phyloP scores from a whole-genome alignment of 1,140 invertebrate genomes.

The Drosophila cardini region DNA sequence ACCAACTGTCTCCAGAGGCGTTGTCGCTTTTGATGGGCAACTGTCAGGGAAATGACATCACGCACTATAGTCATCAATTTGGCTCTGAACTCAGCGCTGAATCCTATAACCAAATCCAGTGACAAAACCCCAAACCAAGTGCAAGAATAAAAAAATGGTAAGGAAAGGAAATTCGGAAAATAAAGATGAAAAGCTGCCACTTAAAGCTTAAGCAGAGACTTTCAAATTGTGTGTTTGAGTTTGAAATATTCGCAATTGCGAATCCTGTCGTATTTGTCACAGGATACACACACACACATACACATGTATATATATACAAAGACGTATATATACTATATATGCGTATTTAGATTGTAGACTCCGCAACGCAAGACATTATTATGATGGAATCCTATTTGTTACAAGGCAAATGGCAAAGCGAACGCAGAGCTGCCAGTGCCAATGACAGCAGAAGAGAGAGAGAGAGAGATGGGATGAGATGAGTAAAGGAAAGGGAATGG shows the following conservation, averaged over 20 bases:
- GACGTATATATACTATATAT: constrained; percentile 15
- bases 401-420: constrained; percentile 71
- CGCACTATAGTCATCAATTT: constrained; percentile 83
- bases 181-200: constrained; percentile 44
- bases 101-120: constrained; percentile 64
- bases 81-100: constrained; percentile 21
- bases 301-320: constrained; percentile 23
- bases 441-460: constrained; percentile 70
- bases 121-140: constrained; percentile 17
- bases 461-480: constrained; percentile 27
- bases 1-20: constrained; percentile 11
- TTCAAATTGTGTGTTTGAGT: constrained; percentile 68
- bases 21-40: constrained; percentile 61
- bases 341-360: constrained; percentile 44
- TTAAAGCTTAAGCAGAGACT: constrained; percentile 62
- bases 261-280: constrained; percentile 81
- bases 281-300: constrained; percentile 60
- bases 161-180: constrained; percentile 22
- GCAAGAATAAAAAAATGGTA: constrained; percentile 45
- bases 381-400: constrained; percentile 83
- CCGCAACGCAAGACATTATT: constrained; percentile 67
- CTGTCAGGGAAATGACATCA: constrained; percentile 82
- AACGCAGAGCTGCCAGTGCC: constrained; percentile 65
- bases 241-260: constrained; percentile 83
- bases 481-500: no score